phyloP scores from a whole-genome alignment of 2,888 invertebrate genomes.

The Plusia festucae region DNA sequence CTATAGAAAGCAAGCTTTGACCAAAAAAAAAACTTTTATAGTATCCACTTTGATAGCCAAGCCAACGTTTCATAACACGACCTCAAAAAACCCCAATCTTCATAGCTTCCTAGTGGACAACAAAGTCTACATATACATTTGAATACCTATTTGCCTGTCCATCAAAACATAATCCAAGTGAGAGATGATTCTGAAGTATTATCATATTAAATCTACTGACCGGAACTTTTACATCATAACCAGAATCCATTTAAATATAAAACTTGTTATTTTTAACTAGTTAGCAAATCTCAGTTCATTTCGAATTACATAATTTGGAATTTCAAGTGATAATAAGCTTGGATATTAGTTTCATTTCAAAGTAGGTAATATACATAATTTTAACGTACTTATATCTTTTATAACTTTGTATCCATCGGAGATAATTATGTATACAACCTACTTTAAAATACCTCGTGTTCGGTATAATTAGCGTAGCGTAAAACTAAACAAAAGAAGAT shows the following conservation, averaged over 20 bases:
- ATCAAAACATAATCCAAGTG: background rate
- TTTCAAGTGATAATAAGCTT: conserved; percentile 2
- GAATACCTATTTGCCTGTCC: background rate
- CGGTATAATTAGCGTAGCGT: background rate
- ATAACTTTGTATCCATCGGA: background rate
- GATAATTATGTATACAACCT: conserved; percentile 1
- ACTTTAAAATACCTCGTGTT: background rate
- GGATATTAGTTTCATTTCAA: background rate
- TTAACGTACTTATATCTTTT: no score
- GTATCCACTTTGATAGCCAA: no score
- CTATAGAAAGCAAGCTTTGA: no score
- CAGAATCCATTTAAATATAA: conserved; percentile 6
- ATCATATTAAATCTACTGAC: conserved; percentile 14
- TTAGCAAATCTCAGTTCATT: conserved; percentile 13
- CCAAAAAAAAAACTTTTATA: no score
- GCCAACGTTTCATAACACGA: background rate
- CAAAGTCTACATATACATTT: background rate
- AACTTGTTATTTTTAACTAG: conserved; percentile 15
- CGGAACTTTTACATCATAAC: conserved; percentile 30
- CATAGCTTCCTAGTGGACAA: background rate
- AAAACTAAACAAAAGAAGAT: background rate
- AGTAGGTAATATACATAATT: background rate
- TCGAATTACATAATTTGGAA: conserved; percentile 21
- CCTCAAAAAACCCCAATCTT: background rate
- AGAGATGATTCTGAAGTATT: background rate